Percentiles rank a stretch among this genome's conserved stretches.
Evolutionary conservation across 1,140 invertebrate species (phyloP).

Genomic region (Halesus radiatus): DNA sequence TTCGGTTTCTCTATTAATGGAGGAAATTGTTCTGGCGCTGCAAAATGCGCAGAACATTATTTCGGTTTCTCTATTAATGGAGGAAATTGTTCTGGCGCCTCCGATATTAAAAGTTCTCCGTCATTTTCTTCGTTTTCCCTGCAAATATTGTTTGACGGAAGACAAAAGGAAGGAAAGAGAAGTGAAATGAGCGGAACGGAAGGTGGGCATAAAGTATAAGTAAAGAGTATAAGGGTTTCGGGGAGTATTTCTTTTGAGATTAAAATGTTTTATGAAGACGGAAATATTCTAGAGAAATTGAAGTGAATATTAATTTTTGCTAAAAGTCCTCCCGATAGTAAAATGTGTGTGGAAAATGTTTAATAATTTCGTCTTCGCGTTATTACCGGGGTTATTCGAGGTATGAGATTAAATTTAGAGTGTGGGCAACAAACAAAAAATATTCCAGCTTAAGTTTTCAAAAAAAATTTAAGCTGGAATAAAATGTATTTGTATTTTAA

Average conservation of each 20-base stretch:
- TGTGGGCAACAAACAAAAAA: too few species aligned
- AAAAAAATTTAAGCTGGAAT: too few species aligned
- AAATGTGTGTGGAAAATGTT: background rate
- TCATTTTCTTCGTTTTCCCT: background rate
- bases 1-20: constrained; percentile 7
- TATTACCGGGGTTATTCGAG: too few species aligned
- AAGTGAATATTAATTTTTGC: constrained; percentile 4
- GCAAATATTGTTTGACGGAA: constrained; percentile 34
- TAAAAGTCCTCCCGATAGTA: background rate
- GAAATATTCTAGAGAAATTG: constrained; percentile 5
- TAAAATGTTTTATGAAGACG: constrained; percentile 22
- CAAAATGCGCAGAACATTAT: background rate
- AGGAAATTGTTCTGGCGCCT: background rate
- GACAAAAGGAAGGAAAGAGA: constrained; percentile 25
- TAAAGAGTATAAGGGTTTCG: too few species aligned
- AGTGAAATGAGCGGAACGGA: background rate
- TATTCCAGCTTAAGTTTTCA: too few species aligned
- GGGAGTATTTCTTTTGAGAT: background rate
- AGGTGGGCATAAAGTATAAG: background rate
- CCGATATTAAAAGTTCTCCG: constrained; percentile 22
- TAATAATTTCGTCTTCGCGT: too few species aligned
- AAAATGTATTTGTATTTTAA: too few species aligned
- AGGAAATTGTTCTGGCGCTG: background rate
- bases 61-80: constrained; percentile 7
- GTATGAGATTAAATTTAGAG: too few species aligned